phyloP scores from a whole-genome alignment of 2,113 vertebrate genomes.

The Bubalus kerabau region DNA sequence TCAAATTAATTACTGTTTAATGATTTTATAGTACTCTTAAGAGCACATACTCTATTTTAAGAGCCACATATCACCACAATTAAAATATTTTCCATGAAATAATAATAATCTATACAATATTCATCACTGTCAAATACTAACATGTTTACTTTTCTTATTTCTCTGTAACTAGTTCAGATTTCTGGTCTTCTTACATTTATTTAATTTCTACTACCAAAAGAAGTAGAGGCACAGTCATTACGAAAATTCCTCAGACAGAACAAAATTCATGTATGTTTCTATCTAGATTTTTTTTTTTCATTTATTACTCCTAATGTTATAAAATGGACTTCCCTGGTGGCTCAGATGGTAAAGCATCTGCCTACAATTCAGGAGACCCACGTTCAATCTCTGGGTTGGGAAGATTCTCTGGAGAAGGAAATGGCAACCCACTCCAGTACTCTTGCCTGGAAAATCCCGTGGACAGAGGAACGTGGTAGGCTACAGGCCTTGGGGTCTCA shows the following conservation, averaged over 20 bases:
- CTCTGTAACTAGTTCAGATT: neutral
- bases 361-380: too few species aligned
- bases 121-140: neutral
- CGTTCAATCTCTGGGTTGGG: too few species aligned
- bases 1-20: constrained; percentile 30
- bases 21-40: neutral
- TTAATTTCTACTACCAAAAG: neutral
- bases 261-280: neutral
- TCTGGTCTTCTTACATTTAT: neutral
- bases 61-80: neutral
- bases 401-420: too few species aligned
- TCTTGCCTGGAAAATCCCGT: too few species aligned
- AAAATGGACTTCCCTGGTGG: neutral
- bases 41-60: neutral
- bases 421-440: too few species aligned
- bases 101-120: neutral
- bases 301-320: neutral
- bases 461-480: too few species aligned
- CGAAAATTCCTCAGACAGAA: neutral
- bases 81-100: neutral
- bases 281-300: neutral
- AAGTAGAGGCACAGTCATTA: neutral
- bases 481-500: too few species aligned
- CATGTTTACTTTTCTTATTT: neutral
- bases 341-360: too few species aligned